These are phyloP conservation scores for Drosophila stalkeri DNA, from an alignment of 2,888 invertebrate species.

Conservation along the genomic window DNA sequence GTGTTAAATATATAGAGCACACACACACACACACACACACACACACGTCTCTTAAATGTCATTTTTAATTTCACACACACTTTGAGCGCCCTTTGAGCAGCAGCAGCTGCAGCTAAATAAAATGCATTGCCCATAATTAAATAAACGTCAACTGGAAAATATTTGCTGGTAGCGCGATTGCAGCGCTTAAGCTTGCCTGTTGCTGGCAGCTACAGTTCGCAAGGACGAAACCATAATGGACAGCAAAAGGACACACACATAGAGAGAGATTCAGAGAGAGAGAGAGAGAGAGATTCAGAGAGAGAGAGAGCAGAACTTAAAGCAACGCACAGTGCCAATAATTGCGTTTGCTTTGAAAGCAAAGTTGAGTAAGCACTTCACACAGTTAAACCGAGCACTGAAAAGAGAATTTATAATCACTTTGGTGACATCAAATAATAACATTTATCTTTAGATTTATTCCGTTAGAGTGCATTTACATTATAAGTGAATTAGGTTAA, in stretches of 20 bases:
- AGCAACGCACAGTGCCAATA: slow-evolving; percentile 20
- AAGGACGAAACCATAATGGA: slow-evolving; percentile 24
- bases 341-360: slow-evolving; percentile 28
- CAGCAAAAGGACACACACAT: slow-evolving; percentile 17
- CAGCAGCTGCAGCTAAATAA: slow-evolving; percentile 11
- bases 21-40: neutral
- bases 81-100: slow-evolving; percentile 9
- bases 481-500: neutral
- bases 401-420: slow-evolving; percentile 17
- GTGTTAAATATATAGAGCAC: slow-evolving; percentile 8
- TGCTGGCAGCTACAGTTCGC: slow-evolving; percentile 24
- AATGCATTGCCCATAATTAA: slow-evolving; percentile 35
- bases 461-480: neutral
- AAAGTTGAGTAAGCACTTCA: slow-evolving; percentile 9
- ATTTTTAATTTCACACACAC: slow-evolving; percentile 41
- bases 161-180: slow-evolving; percentile 17
- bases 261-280: neutral
- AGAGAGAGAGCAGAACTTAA: slow-evolving; percentile 20
- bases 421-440: slow-evolving; percentile 12
- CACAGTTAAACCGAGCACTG: slow-evolving; percentile 5
- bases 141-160: slow-evolving; percentile 41
- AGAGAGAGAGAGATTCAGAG: neutral
- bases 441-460: slow-evolving; percentile 4
- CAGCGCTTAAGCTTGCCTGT: slow-evolving; percentile 30
- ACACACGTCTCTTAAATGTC: slow-evolving; percentile 19